phyloP scores from a whole-genome alignment of 2,797 vertebrate species.

The Melopsittacus undulatus region DNA sequence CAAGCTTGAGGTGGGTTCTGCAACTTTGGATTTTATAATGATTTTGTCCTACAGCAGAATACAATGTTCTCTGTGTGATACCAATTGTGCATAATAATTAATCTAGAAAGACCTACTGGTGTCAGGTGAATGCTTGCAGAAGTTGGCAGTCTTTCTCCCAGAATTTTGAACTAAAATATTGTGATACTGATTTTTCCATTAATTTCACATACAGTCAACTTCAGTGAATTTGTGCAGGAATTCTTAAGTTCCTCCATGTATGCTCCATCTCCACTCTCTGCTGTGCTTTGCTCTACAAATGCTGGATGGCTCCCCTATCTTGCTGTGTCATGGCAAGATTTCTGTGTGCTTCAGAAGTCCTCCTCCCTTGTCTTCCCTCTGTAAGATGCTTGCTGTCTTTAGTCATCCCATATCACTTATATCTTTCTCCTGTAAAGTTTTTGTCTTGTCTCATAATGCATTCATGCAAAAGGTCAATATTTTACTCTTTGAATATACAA shows the following conservation, averaged over 20 bases:
- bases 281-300: background rate
- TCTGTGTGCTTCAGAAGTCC: background rate
- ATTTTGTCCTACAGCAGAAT: background rate
- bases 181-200: background rate
- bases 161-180: background rate
- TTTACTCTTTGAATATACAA: too few species aligned
- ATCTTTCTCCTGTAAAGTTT: background rate
- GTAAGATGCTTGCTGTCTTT: background rate
- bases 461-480: too few species aligned
- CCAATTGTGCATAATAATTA: background rate
- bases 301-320: background rate
- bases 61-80: background rate
- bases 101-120: background rate
- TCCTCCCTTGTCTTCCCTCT: background rate
- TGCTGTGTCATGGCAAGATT: background rate
- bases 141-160: background rate
- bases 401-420: background rate
- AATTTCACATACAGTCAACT: background rate
- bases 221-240: background rate
- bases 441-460: too few species aligned
- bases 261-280: accelerated
- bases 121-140: background rate
- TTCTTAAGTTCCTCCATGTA: background rate
- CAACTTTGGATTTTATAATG: background rate
- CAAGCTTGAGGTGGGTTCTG: background rate